These are phyloP conservation scores for Pachycephala philippinensis DNA, from an alignment of 2,113 vertebrate genomes.

Conservation along the genomic window DNA sequence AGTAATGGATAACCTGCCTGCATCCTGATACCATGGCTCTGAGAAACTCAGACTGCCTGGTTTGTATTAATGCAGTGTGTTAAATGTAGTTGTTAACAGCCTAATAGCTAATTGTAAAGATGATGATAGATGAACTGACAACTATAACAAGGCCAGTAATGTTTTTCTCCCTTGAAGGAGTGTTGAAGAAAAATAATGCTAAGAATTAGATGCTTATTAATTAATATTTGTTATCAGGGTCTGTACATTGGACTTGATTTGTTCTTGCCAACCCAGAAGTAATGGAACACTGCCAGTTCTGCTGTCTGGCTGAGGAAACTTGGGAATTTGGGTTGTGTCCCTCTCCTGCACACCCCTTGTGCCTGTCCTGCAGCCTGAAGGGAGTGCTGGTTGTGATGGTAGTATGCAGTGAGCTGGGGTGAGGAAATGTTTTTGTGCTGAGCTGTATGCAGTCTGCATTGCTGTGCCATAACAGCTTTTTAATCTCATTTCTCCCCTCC, in stretches of 20 bases:
- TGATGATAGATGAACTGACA: not conserved
- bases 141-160: not conserved
- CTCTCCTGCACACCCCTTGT: not conserved
- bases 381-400: not conserved
- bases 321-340: not conserved
- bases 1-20: not conserved
- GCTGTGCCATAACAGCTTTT: not conserved
- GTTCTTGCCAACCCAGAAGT: not conserved
- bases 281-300: not conserved
- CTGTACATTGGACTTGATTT: not conserved
- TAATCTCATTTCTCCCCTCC: not conserved
- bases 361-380: not conserved
- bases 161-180: not conserved
- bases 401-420: not conserved
- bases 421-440: not conserved
- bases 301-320: not conserved
- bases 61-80: not conserved
- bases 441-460: not conserved
- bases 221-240: not conserved
- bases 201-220: not conserved
- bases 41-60: not conserved
- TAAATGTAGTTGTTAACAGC: not conserved
- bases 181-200: not conserved
- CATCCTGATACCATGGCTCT: not conserved
- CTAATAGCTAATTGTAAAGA: not conserved